Base-by-base conservation (phyloP, 2,113 vertebrate genomes). In the Dunckerocampus dactyliophorus region DNA sequence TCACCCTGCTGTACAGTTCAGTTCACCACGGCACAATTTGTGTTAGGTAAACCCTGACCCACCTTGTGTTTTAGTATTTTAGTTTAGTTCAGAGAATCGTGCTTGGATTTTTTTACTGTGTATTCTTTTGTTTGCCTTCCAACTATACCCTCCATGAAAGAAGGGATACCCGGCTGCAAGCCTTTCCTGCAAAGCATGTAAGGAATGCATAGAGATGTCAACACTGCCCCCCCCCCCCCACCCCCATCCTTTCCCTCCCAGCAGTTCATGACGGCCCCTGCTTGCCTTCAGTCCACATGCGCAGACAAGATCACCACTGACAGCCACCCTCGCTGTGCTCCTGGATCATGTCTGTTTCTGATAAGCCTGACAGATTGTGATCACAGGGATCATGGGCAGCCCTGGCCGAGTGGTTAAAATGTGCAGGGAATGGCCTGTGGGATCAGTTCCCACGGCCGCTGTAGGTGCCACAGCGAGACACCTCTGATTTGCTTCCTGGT, bases 191-290 rank as follows among this genome's bases (percentile, higher is more conserved):
- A 56, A 80, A 82, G 87, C 85, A 91, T 90, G 85, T 69, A 61
- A 76, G 81, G 88, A 89, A 90, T 91, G 87, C 69, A 66, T 51
- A n/a, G 67, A 71, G 77, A 58, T 79, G 77, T 81, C 73, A 60
- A 70, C 65, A 66, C 76, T 71, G 63, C 71, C 37, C 55, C 47
- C 53, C 59, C 17, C 54, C 46, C 15, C 0, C 31, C n/a, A n/a
- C n/a, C 24, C 24, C 24, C 24, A 3, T 28, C 24, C 10, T 46
- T 45, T 4, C 65, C 57, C 63, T 45, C 59, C 61, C 63, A 73
- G 67, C 63, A 63, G 59, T 63, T 64, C 60, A 65, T 16, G 47
- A 50, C 20, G 12, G 53, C 74, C 74, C 66, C 55, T 51, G 52
- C 68, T 51, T 61, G 60, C 72, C 58, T 82, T 63, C 46, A 59